Conservation (phyloP, 2,797 vertebrate genomes). For the Tapera naevia region DNA sequence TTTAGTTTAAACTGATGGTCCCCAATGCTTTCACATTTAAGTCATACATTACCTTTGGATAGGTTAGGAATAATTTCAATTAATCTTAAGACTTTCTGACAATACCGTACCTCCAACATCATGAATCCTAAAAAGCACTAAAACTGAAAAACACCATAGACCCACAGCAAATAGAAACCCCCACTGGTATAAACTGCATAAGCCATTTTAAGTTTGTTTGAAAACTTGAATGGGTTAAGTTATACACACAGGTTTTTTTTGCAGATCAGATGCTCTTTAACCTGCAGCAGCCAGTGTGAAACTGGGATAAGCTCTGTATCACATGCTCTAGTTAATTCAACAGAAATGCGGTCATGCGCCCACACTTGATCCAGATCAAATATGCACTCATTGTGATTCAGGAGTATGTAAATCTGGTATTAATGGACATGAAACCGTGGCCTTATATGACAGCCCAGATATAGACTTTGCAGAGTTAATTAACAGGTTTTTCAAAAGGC, state of each 20-base stretch:
- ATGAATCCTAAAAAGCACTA: background rate
- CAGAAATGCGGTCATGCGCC: background rate
- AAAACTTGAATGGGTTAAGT: background rate
- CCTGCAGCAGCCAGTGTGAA: background rate
- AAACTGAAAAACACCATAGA: background rate
- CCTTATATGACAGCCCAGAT: background rate
- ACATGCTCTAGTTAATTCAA: background rate
- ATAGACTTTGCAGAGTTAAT: background rate
- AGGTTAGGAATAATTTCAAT: background rate
- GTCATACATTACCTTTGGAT: background rate
- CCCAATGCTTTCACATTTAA: background rate
- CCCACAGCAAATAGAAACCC: background rate
- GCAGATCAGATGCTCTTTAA: background rate
- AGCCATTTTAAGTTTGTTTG: background rate
- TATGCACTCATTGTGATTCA: background rate
- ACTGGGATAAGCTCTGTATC: background rate
- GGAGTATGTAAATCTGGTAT: background rate
- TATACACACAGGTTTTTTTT: background rate
- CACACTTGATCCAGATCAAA: constrained; percentile 19
- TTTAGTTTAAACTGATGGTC: background rate
- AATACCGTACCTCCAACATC: background rate
- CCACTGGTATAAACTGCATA: background rate
- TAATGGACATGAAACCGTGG: background rate
- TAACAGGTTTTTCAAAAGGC: background rate
- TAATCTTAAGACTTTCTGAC: background rate